phyloP scores from a whole-genome alignment of 2,888 invertebrate species.

The Mesodorylaimus sp. region DNA sequence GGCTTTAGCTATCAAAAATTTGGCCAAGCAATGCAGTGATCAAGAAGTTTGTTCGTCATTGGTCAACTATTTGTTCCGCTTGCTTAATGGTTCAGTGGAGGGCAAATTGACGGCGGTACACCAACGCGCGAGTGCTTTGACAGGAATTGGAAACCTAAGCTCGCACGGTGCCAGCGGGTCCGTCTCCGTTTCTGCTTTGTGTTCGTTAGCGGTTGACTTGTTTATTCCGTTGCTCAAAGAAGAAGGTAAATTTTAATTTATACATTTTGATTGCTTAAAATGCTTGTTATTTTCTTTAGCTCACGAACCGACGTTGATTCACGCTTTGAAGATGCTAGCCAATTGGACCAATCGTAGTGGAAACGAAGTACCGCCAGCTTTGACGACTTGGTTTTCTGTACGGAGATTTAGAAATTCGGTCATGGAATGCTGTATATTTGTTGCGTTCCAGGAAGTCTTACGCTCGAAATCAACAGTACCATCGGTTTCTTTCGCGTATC shows the following conservation, averaged over 20 bases:
- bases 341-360: conserved; percentile 45
- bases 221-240: not conserved
- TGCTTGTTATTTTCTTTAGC: conserved; percentile 35
- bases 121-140: conserved; percentile 64
- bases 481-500: not conserved
- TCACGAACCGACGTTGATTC: conserved; percentile 70
- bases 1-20: not conserved
- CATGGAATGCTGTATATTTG: not conserved
- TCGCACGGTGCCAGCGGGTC: conserved; percentile 46
- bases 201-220: not conserved
- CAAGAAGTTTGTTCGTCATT: not conserved
- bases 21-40: not conserved
- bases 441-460: not conserved
- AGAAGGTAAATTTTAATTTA: not conserved
- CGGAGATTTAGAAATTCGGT: not conserved
- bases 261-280: not conserved
- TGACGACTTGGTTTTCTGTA: not conserved
- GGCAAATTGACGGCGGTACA: conserved; percentile 73
- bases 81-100: conserved; percentile 37
- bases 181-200: conserved; percentile 26
- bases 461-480: not conserved
- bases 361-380: not conserved
- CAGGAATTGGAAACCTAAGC: conserved; percentile 53
- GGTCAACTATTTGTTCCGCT: not conserved
- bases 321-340: conserved; percentile 58